Base-by-base conservation (phyloP, 1,140 invertebrate genomes). In the Tetranychus urticae region DNA sequence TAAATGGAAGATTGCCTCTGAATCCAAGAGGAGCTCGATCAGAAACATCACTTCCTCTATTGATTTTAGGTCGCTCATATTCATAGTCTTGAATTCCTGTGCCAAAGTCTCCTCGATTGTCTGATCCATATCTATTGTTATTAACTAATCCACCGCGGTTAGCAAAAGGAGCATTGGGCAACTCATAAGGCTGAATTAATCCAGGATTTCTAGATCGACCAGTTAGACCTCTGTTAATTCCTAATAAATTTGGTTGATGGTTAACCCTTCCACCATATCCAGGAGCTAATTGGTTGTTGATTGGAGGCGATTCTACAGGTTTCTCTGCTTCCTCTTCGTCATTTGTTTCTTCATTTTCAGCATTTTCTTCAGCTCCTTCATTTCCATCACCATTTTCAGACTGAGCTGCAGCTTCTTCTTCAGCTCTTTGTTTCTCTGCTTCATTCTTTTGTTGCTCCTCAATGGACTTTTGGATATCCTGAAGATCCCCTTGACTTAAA, bases 381-480 rank as follows among this genome's bases (percentile, higher is more conserved):
- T 52, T n/a, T 2, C 50, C 50, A n/a, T 4, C 50, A 52, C 31
- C 31, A 23, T 23, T 23, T 23, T 52, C n/a, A 52, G 7, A 10
- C 8, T 56, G 3, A 7, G 14, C 35, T 5, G 33, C 14, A 2
- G 33, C 57, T 31, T 31, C 57, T 7, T 62, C 61, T 31, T 62
- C 61, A 46, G 47, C 13, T 23, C 50, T 34, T 37, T 48, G 31
- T 37, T 58, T 50, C 47, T 62, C 61, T 33, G 35, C 55, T 58
- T 62, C 55, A 1, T 58, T 45, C 37, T 39, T 45, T 23, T 58
- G 23, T 35, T 62, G 61, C 37, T 62, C 61, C 33, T 62, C 39
- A 14, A 56, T 56, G 8, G 23, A 35, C 56, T 62, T 62, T 50
- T 58, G 37, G 3, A 62, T 62, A 36, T 62, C 61, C 6, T 50